phyloP scores from a whole-genome alignment of 2,797 vertebrate species.

The Pteronotus mesoamericanus region DNA sequence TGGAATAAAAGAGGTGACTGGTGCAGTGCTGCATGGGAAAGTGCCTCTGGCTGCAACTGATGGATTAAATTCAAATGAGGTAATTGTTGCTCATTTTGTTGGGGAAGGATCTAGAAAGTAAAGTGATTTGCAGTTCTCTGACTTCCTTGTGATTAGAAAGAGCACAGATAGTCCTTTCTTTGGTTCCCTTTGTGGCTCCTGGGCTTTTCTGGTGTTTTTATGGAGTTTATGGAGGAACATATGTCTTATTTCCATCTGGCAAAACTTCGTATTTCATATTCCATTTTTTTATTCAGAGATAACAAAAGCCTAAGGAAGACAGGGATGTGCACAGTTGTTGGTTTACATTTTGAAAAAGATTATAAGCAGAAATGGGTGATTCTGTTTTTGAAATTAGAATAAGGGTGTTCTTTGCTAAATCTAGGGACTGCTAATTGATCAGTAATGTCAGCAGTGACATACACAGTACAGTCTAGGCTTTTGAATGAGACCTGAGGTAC shows the following conservation, averaged over 20 bases:
- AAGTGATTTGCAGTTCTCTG: conserved; percentile 5
- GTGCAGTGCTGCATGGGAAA: conserved; percentile 51
- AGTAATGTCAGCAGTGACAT: conserved; percentile 25
- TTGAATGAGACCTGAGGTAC: background rate
- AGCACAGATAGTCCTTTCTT: background rate
- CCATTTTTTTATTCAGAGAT: background rate
- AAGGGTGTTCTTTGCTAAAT: conserved; percentile 65
- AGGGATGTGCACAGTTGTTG: background rate
- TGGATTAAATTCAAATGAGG: conserved; percentile 83
- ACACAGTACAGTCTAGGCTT: background rate
- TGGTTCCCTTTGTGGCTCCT: background rate
- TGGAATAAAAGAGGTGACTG: conserved; percentile 40
- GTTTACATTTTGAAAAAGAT: conserved; percentile 46
- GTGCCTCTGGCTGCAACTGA: conserved; percentile 73
- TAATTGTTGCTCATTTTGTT: conserved; percentile 78
- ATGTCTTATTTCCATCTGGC: background rate
- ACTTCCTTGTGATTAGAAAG: conserved; percentile 36
- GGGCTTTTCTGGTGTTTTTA: conserved; percentile 1
- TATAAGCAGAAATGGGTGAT: conserved; percentile 38
- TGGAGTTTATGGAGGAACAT: background rate
- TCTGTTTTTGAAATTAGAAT: conserved; percentile 45
- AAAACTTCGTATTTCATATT: background rate
- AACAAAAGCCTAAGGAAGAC: background rate
- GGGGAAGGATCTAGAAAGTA: conserved; percentile 50
- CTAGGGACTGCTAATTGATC: background rate